These are phyloP conservation scores for Sebastes hopkinsi DNA, from an alignment of 2,797 vertebrate genomes.

Conservation along the genomic window DNA sequence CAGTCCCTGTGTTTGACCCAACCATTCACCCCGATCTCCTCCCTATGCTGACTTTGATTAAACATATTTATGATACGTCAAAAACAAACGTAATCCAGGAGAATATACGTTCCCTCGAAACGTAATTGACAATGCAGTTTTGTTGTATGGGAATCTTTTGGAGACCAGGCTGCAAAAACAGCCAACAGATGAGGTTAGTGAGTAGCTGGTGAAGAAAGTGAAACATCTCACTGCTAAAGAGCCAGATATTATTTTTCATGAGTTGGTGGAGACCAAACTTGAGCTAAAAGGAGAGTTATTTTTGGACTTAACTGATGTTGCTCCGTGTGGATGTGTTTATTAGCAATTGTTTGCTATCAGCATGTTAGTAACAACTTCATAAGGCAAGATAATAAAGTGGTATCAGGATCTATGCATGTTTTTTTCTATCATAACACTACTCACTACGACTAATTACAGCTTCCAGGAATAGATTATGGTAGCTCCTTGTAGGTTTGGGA, in stretches of 20 bases:
- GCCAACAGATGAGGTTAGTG: background rate
- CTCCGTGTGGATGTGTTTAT: background rate
- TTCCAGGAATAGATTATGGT: accelerated
- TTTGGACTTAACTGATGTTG: background rate
- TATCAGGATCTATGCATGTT: background rate
- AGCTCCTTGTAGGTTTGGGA: background rate
- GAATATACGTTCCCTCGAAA: no score
- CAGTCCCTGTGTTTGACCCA: no score
- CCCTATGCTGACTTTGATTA: no score
- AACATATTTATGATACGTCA: no score
- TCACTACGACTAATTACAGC: background rate
- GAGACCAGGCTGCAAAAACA: background rate
- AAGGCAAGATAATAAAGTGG: background rate
- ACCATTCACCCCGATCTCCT: accelerated
- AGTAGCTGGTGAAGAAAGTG: background rate
- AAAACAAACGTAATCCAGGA: no score
- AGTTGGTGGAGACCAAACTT: no score
- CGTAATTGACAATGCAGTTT: no score
- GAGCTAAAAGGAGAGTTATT: background rate
- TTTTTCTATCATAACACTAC: background rate
- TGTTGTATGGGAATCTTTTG: no score
- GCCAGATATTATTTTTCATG: background rate
- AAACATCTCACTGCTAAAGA: accelerated
- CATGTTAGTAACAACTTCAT: background rate
- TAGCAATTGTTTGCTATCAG: background rate